These are phyloP conservation scores for Chlorocebus sabaeus DNA, from an alignment of 2,113 vertebrate species.

Conservation along the genomic window DNA sequence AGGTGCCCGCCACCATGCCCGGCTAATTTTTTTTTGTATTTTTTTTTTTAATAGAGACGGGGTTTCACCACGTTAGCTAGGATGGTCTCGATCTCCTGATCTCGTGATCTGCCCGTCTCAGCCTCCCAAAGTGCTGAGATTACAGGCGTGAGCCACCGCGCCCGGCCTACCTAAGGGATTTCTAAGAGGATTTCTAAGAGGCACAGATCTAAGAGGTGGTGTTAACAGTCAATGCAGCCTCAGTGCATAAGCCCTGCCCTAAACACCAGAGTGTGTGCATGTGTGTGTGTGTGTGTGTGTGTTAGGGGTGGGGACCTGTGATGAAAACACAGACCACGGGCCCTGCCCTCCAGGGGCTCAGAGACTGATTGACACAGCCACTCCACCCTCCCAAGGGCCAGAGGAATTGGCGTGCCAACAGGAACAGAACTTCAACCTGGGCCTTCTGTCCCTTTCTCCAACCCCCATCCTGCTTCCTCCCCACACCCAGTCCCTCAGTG, in stretches of 20 bases:
- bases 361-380: not conserved
- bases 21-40: no score
- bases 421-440: not conserved
- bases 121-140: no score
- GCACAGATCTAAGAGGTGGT: not conserved
- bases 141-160: no score
- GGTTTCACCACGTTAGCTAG: no score
- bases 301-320: not conserved
- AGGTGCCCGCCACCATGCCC: no score
- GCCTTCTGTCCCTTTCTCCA: not conserved
- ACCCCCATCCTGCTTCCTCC: accelerated
- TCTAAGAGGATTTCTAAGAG: not conserved
- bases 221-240: not conserved
- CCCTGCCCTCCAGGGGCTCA: not conserved
- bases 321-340: not conserved
- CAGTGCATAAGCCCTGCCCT: not conserved
- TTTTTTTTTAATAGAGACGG: no score
- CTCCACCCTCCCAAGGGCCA: not conserved
- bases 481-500: not conserved
- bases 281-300: not conserved
- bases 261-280: not conserved
- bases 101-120: no score
- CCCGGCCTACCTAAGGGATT: no score
- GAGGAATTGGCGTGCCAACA: not conserved
- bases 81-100: no score